Conservation (phyloP, 2,888 invertebrate genomes). For the Aporophyla lueneburgensis region DNA sequence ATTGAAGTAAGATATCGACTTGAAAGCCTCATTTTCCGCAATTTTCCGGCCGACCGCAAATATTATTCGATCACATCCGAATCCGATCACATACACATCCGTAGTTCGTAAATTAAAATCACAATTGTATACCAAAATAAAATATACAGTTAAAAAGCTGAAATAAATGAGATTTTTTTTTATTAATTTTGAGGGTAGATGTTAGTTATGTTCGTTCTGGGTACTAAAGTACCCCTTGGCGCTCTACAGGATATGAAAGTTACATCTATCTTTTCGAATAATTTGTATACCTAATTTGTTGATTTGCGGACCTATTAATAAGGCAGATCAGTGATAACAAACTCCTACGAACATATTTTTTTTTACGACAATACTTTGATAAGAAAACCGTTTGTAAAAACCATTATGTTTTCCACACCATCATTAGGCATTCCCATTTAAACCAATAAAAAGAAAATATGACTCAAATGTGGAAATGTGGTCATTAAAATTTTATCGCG, state of each 20-base stretch:
- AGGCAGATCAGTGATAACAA: not conserved
- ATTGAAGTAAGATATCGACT: not conserved
- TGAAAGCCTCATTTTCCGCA: too few relatives aligned
- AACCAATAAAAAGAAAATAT: conserved; percentile 47
- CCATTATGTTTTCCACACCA: conserved; percentile 4
- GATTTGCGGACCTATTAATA: not conserved
- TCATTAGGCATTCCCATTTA: conserved; percentile 23
- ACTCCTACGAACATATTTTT: not conserved
- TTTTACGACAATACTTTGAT: not conserved
- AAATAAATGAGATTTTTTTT: too few relatives aligned
- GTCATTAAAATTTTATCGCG: conserved; percentile 59
- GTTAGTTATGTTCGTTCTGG: too few relatives aligned
- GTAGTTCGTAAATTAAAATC: too few relatives aligned
- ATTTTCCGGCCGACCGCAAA: too few relatives aligned
- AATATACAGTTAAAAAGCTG: too few relatives aligned
- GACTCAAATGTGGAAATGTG: conserved; percentile 49
- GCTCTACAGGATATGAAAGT: too few relatives aligned
- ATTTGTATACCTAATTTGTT: not conserved
- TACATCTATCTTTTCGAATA: not conserved
- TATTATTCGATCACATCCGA: too few relatives aligned
- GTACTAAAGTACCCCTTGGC: too few relatives aligned
- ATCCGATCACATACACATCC: too few relatives aligned
- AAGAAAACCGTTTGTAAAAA: not conserved
- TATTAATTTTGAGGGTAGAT: too few relatives aligned
- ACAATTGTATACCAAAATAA: too few relatives aligned